Percentiles rank a stretch among this genome's conserved stretches.
These are phyloP conservation scores for Clarias laeviceps DNA, from an alignment of 2,797 vertebrate genomes.

Conservation along the genomic window DNA sequence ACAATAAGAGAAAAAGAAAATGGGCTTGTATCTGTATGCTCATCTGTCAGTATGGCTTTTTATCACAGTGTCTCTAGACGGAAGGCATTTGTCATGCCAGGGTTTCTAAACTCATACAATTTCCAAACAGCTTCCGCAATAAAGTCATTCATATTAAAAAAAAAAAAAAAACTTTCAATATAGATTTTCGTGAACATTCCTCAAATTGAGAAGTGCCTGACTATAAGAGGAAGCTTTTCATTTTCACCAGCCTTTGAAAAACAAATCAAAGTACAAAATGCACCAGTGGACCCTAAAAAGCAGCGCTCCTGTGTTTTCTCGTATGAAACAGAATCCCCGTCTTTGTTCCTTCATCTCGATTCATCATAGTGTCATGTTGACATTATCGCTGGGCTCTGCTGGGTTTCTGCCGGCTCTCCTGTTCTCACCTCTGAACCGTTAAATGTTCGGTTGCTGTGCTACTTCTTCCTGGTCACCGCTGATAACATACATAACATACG, in stretches of 20 bases:
- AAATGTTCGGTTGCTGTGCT: slow-evolving; percentile 44
- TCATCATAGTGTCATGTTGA: slow-evolving; percentile 38
- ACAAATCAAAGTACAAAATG: background rate
- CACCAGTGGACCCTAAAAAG: background rate
- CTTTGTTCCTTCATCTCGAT: slow-evolving; percentile 17
- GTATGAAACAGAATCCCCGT: background rate
- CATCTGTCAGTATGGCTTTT: background rate
- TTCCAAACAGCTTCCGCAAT: background rate
- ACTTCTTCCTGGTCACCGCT: slow-evolving; percentile 43
- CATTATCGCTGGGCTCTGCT: slow-evolving; percentile 34
- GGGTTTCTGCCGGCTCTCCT: slow-evolving; percentile 28
- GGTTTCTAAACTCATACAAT: background rate
- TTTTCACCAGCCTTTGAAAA: slow-evolving; percentile 4
- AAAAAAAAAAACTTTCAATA: background rate
- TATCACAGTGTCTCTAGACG: background rate
- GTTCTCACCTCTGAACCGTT: slow-evolving; percentile 39
- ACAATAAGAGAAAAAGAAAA: background rate
- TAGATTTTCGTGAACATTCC: background rate
- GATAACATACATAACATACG: slow-evolving; percentile 39
- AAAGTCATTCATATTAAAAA: background rate
- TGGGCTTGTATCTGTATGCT: background rate
- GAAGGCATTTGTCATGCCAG: background rate
- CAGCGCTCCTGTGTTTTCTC: background rate
- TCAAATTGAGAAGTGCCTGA: background rate
- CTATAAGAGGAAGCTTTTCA: background rate